Percentiles rank a stretch among this genome's conserved stretches.
These are phyloP conservation scores for Chouioia cunea DNA, from an alignment of 2,888 invertebrate species.

Conservation along the genomic window DNA sequence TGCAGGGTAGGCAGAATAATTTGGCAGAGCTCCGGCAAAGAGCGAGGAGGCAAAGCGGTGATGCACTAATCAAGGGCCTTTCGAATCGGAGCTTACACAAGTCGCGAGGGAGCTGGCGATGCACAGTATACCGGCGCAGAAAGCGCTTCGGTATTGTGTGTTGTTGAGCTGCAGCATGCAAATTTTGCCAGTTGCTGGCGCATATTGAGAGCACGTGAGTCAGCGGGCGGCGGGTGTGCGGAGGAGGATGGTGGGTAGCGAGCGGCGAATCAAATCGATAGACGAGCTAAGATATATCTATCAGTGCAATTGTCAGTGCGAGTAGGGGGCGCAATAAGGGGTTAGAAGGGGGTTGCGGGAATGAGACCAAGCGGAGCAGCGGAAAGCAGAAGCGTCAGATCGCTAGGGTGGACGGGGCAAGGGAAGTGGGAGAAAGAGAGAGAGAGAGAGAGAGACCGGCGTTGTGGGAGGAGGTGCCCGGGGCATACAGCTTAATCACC, in stretches of 20 bases:
- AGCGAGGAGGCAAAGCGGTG: conserved; percentile 57
- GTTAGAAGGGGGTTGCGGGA: conserved; percentile 66
- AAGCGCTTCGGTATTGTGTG: conserved; percentile 8
- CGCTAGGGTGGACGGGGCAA: conserved; percentile 45
- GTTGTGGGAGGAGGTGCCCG: conserved; percentile 66
- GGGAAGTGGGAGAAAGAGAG: conserved; percentile 51
- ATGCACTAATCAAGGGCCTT: conserved; percentile 63
- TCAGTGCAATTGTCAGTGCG: conserved; percentile 71
- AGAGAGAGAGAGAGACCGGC: conserved; percentile 62
- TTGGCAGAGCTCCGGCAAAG: conserved; percentile 20
- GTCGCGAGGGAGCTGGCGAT: conserved; percentile 21
- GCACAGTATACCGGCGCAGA: conserved; percentile 24
- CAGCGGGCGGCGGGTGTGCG: conserved; percentile 65
- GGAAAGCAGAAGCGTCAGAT: conserved; percentile 43
- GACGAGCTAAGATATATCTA: conserved; percentile 68
- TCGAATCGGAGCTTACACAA: conserved; percentile 47
- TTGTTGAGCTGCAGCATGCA: conserved; percentile 58
- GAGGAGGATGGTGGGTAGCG: conserved; percentile 37
- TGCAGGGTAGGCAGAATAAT: conserved; percentile 46
- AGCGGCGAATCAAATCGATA: conserved; percentile 67
- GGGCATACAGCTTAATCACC: conserved; percentile 74
- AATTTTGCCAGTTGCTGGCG: conserved; percentile 63
- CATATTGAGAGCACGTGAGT: conserved; percentile 50
- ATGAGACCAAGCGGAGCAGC: conserved; percentile 56
- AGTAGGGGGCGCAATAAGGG: conserved; percentile 52